Conservation (phyloP, 2,888 invertebrate genomes). For the Polyploca ridens region DNA sequence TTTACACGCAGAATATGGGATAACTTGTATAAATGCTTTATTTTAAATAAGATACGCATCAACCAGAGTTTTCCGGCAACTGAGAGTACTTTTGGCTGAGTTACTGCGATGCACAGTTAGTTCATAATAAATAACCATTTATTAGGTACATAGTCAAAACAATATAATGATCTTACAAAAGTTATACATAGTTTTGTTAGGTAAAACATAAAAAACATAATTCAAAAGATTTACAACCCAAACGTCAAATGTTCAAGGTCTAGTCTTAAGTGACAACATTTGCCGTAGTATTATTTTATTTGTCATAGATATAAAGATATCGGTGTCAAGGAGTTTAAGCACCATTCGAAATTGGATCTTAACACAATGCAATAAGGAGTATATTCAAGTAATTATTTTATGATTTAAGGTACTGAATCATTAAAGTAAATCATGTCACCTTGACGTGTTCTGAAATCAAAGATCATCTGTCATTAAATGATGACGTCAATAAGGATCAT, state of each 20-base stretch:
- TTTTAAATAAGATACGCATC: background rate
- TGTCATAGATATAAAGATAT: conserved; percentile 52
- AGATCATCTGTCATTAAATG: conserved; percentile 39
- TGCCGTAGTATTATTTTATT: conserved; percentile 50
- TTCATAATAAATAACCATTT: no score
- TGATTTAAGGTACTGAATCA: background rate
- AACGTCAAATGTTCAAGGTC: conserved; percentile 56
- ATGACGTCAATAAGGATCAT: conserved; percentile 36
- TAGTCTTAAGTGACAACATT: conserved; percentile 51
- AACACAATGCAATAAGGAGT: conserved; percentile 17
- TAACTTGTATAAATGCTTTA: background rate
- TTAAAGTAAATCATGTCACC: conserved; percentile 16
- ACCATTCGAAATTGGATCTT: conserved; percentile 37
- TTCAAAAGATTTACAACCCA: conserved; percentile 34
- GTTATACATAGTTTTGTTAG: no score
- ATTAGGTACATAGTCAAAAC: background rate
- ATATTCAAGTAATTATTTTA: background rate
- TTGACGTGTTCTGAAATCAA: conserved; percentile 40
- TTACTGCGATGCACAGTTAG: no score
- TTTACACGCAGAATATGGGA: conserved; percentile 44
- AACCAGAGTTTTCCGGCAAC: no score
- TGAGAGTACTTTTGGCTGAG: no score
- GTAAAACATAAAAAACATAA: conserved; percentile 17
- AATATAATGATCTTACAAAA: no score
- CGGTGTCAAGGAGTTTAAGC: conserved; percentile 57